phyloP scores from a whole-genome alignment of 2,888 invertebrate genomes.

The Pseudoips prasinana region DNA sequence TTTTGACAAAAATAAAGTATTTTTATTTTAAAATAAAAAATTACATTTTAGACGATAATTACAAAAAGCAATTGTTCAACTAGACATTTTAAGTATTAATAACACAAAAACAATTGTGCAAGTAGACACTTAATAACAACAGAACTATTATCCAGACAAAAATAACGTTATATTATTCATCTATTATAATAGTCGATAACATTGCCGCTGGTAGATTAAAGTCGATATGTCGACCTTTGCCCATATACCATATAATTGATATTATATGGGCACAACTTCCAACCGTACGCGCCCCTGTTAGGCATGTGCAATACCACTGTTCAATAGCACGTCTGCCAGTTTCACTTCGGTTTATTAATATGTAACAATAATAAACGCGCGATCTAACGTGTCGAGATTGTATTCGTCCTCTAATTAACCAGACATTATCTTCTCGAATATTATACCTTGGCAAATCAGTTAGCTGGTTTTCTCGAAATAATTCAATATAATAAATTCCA shows the following conservation, averaged over 20 bases:
- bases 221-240: not conserved
- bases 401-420: conserved; percentile 4
- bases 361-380: conserved; percentile 17
- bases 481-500: conserved; percentile 11
- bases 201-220: not conserved
- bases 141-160: not conserved
- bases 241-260: conserved; percentile 4
- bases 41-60: no score
- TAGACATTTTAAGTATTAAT: no score
- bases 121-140: no score
- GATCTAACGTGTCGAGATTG: conserved; percentile 4
- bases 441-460: not conserved
- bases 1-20: no score
- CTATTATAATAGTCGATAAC: not conserved
- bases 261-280: conserved; percentile 5
- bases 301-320: conserved; percentile 3
- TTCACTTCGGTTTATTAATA: conserved; percentile 11
- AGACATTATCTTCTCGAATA: conserved; percentile 1
- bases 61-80: no score
- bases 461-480: not conserved
- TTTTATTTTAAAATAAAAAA: no score
- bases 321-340: conserved; percentile 12
- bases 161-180: not conserved
- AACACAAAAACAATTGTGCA: no score
- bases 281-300: conserved; percentile 3